Evolutionary conservation across 2,113 vertebrate species (phyloP), one percentile per base, ranked within the genome.

Genomic region (Colinus virginianus): DNA sequence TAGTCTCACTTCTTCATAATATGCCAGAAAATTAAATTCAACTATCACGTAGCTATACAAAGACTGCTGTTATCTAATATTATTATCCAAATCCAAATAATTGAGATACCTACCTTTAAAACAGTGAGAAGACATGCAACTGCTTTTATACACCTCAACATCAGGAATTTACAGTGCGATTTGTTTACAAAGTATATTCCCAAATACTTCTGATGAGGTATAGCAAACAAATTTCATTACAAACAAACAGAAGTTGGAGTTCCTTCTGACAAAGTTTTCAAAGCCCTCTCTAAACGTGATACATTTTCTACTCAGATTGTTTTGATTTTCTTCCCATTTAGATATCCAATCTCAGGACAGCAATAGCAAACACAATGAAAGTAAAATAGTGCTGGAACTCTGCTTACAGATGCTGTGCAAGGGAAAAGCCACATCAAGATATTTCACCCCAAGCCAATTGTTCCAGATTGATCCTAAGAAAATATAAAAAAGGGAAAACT

Each of bases 391-490:
- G 40, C 46, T 77, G 75, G 48, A 68, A 70, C 11, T 34, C 28
- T 49, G 59, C 71, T 89, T n/a, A 59, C 34, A 72, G 40, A 20
- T 28, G 18, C 45, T 40, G 63, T 40, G 55, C 32, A 75, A 46
- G 40, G 51, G 46, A 56, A 6, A 5, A 93, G 84, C 4, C 67
- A 82, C 59, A 84, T 49, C 63, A 49, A 59, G 36, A 38, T 59
- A 51, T 87, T 93, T 70, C 59, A 79, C 45, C 43, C 46, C 32
- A 70, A 89, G 68, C 22, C 66, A 82, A 75, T 51, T 77, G 49
- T 40, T 78, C 23, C 58, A 94, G 62, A 94, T 87, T 74, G 63
- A 90, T 64, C 38, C 48, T 59, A 59, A 93, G 75, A 78, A 88
- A 66, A 38, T 82, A 82, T 10, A 81, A 5, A 46, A 46, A 90